Conservation (phyloP, 2,888 invertebrate genomes). For the Drosophila kokeensis region DNA sequence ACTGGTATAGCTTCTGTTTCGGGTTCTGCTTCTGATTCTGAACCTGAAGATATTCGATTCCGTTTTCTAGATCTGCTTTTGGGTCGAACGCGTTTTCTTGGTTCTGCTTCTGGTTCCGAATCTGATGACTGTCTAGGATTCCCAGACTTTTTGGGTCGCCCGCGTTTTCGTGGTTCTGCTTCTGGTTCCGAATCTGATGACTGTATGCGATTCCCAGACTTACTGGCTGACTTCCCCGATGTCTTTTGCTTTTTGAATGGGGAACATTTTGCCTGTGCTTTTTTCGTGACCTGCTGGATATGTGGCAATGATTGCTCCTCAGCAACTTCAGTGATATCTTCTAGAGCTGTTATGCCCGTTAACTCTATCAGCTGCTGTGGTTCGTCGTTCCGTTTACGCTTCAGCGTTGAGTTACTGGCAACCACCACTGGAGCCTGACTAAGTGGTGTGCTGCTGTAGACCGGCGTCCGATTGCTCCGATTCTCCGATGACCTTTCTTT, state of each 20-base stretch:
- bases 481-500: not conserved
- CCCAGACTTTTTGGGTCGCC: not conserved
- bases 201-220: not conserved
- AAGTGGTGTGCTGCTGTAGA: constrained; percentile 8
- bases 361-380: not conserved
- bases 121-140: not conserved
- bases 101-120: not conserved
- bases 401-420: not conserved
- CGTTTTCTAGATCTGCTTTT: not conserved
- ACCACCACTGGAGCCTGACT: not conserved
- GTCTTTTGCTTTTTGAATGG: no score
- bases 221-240: not conserved
- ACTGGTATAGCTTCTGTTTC: not conserved
- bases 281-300: no score
- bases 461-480: not conserved
- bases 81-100: no score
- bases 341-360: not conserved
- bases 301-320: not conserved
- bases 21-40: not conserved
- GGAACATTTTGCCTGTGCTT: no score
- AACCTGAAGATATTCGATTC: not conserved
- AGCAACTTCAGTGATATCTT: constrained; percentile 3
- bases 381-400: constrained; percentile 15
- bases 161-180: not conserved
- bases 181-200: not conserved